Conservation (phyloP, 2,113 vertebrate genomes). For the Callionymus lyra region DNA sequence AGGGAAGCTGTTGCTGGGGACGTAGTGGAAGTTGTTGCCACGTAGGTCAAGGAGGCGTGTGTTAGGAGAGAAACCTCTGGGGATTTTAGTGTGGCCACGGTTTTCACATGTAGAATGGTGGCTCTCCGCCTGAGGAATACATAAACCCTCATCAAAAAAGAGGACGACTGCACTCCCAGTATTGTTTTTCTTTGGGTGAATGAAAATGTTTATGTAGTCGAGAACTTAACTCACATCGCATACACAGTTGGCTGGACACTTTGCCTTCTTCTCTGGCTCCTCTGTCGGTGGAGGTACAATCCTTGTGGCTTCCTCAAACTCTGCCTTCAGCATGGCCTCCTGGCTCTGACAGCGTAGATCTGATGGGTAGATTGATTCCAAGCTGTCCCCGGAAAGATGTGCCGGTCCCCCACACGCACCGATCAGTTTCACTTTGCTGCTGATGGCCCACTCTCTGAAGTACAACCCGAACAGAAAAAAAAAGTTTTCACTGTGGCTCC, state of each 20-base stretch:
- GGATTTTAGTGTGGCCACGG: conserved; percentile 68
- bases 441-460: conserved; percentile 67
- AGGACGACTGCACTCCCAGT: background rate
- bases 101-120: conserved; percentile 76
- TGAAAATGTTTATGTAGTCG: background rate
- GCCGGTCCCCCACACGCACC: conserved; percentile 69
- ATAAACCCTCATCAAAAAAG: no score
- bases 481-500: no score
- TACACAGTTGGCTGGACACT: conserved; percentile 73
- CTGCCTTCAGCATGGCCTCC: conserved; percentile 58
- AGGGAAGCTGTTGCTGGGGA: conserved; percentile 71
- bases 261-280: conserved; percentile 23
- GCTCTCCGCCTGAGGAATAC: conserved; percentile 44
- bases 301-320: conserved; percentile 51
- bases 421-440: conserved; percentile 57
- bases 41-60: conserved; percentile 78
- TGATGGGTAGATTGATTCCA: conserved; percentile 67
- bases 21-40: conserved; percentile 68
- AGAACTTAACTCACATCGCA: conserved; percentile 60
- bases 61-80: conserved; percentile 71
- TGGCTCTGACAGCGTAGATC: conserved; percentile 74
- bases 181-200: background rate
- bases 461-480: background rate
- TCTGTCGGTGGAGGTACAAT: background rate
- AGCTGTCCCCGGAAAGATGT: conserved; percentile 68